These are phyloP conservation scores for Cinclus cinclus DNA, from an alignment of 2,113 vertebrate species.

Conservation along the genomic window DNA sequence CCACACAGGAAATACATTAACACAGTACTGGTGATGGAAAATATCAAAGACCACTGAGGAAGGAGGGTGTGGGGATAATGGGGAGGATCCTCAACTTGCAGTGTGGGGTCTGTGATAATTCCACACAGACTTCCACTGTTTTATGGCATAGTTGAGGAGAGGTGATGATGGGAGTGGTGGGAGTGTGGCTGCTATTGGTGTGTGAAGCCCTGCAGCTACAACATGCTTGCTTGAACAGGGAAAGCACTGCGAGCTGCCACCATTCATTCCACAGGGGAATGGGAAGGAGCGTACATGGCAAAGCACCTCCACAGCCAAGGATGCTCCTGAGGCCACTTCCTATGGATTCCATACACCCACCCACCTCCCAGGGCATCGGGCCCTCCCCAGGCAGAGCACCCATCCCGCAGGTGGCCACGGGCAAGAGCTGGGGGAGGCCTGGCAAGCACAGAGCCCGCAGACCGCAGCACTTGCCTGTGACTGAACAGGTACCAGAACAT, in stretches of 20 bases:
- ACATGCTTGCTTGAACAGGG: background rate
- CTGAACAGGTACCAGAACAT: background rate
- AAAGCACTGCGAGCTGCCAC: background rate
- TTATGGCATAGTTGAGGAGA: background rate
- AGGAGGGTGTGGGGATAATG: background rate
- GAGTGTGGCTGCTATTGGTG: background rate
- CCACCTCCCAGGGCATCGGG: background rate
- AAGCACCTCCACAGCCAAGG: background rate
- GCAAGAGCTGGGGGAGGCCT: background rate
- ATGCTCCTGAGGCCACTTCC: background rate
- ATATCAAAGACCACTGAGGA: background rate
- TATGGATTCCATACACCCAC: background rate
- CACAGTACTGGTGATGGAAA: background rate
- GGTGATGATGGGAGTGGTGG: background rate
- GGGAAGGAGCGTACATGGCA: background rate
- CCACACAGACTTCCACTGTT: background rate
- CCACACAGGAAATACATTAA: background rate
- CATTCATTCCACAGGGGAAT: background rate
- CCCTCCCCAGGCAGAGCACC: background rate
- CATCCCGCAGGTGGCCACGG: rapidly evolving
- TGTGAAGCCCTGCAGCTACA: background rate
- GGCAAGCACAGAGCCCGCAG: background rate
- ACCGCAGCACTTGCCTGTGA: background rate
- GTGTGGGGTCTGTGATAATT: background rate
- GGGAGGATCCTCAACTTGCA: background rate